Base-by-base conservation (phyloP, 2,113 vertebrate species). In the Cochlearius cochlearius region DNA sequence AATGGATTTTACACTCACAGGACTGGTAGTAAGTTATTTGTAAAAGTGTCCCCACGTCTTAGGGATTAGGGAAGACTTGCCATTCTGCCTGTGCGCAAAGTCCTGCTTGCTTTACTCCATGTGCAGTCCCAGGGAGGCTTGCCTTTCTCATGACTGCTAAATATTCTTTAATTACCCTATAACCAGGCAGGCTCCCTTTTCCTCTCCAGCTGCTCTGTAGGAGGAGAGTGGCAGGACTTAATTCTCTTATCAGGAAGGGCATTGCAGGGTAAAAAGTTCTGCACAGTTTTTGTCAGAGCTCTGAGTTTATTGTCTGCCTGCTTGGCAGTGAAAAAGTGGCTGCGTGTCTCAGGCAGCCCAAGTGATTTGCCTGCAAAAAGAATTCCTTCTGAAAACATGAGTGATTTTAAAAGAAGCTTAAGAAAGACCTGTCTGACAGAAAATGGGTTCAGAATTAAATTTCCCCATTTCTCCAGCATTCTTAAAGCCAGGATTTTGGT, bases 321-420 rank as follows among this genome's bases (percentile, higher is more conserved):
- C 55, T 71, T 90, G 91, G 84, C 86, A 94, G 76, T 45, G 89
- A 73, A 47, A 52, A 94, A 87, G 94, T 41, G 89, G 83, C 84
- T 91, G 84, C 14, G 9, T 18, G 77, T 92, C 94, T 91, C 74
- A 41, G 50, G 88, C 92, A 95, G 89, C 89, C 89, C 50, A 92
- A 93, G 84, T 64, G 92, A 94, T 94, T 89, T 96, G 86, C 83
- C 88, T 91, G 92, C 85, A 80, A 94, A 96, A 86, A 82, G 83
- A 93, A 76, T 55, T 68, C 77, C 84, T 52, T 32, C 41, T 69
- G 84, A 94, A 95, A 96, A 94, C 84, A 87, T 69, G 87, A 91
- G 38, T 43, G 92, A 82, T 93, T 95, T 90, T 67, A 79, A 90
- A 97, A 96, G 96, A 94, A 96, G 87, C 94, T 96, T 92, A 88